phyloP scores from a whole-genome alignment of 2,888 invertebrate species.

The Tineola bisselliella region DNA sequence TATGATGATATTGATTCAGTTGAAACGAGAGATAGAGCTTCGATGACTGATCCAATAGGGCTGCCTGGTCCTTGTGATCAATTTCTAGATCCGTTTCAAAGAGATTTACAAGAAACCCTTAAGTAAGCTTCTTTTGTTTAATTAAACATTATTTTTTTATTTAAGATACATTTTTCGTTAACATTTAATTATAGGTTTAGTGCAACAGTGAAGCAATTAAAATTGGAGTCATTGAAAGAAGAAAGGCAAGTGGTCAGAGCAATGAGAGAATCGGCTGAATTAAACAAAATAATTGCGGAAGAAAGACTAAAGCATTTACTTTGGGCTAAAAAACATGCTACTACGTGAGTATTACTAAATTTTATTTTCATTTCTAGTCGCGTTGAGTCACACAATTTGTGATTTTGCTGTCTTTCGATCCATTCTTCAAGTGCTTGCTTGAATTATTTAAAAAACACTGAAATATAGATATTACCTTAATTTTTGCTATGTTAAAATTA shows the following conservation, averaged over 20 bases:
- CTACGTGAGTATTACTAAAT: background rate
- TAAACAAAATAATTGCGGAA: constrained; percentile 70
- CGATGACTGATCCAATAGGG: background rate
- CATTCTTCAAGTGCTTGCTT: too few species aligned
- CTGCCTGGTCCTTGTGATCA: background rate
- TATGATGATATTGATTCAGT: constrained; percentile 11
- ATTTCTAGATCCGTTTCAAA: constrained; percentile 30
- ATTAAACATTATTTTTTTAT: background rate
- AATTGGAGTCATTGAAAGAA: constrained; percentile 51
- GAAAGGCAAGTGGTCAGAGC: constrained; percentile 49
- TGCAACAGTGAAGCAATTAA: constrained; percentile 41
- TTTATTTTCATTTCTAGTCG: too few species aligned
- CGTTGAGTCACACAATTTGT: too few species aligned
- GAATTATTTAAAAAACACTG: too few species aligned
- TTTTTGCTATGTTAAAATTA: too few species aligned
- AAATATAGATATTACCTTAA: too few species aligned
- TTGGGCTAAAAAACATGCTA: constrained; percentile 44
- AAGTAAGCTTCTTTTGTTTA: constrained; percentile 25
- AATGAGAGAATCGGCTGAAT: constrained; percentile 68
- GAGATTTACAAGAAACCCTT: constrained; percentile 40
- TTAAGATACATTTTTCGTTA: too few species aligned
- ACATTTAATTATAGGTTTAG: constrained; percentile 27
- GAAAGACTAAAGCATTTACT: constrained; percentile 64
- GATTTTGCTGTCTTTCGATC: too few species aligned
- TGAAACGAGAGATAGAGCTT: background rate